These are phyloP conservation scores for Sphenodon punctatus DNA, from an alignment of 2,797 vertebrate genomes.

Conservation along the genomic window DNA sequence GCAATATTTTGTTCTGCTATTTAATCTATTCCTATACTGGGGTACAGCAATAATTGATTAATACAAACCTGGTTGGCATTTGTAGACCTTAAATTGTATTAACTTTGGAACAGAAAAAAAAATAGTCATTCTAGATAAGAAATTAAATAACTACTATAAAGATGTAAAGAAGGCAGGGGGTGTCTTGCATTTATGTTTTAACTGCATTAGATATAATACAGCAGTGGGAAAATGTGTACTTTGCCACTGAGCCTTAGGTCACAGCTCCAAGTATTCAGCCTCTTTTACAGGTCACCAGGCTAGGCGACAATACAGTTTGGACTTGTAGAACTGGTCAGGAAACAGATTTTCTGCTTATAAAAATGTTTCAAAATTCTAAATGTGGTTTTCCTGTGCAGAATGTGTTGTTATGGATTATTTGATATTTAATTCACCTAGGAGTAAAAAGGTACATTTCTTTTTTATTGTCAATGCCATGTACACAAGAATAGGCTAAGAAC, in stretches of 20 bases:
- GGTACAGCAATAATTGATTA: fast-evolving
- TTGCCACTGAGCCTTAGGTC: neutral
- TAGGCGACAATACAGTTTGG: neutral
- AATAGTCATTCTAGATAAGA: neutral
- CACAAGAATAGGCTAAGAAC: too few relatives aligned
- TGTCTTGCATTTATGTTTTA: neutral
- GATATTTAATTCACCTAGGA: too few relatives aligned
- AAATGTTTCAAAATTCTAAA: too few relatives aligned
- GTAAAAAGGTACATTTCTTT: too few relatives aligned
- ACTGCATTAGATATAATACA: neutral
- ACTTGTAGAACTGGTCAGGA: neutral
- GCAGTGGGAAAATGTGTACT: neutral
- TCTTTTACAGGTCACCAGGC: neutral
- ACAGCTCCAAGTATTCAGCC: neutral
- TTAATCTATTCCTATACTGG: neutral
- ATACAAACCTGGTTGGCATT: neutral
- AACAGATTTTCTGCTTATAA: too few relatives aligned
- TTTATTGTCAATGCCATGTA: too few relatives aligned
- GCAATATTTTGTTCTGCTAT: too few relatives aligned
- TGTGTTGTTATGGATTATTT: too few relatives aligned
- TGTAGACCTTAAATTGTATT: neutral
- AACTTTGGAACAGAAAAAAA: neutral
- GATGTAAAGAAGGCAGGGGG: neutral
- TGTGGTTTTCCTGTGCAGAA: too few relatives aligned
- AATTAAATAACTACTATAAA: neutral